These are phyloP conservation scores for Chloroclystis v-ata DNA, from an alignment of 2,888 invertebrate species.

Conservation along the genomic window DNA sequence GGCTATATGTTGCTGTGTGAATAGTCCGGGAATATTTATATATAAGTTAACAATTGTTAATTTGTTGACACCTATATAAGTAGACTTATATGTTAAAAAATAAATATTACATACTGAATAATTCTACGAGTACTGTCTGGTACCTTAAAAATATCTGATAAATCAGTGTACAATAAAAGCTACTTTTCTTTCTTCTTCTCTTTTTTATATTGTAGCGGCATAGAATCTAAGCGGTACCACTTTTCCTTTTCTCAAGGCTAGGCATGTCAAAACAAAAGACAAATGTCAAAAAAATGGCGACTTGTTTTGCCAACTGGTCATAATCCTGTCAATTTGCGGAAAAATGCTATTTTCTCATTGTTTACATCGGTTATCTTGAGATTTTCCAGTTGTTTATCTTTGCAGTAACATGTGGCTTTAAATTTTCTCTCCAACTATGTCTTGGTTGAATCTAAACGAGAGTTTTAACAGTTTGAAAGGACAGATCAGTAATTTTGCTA, in stretches of 20 bases:
- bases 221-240: too few relatives aligned
- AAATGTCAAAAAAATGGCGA: conserved; percentile 34
- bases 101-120: too few relatives aligned
- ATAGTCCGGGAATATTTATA: too few relatives aligned
- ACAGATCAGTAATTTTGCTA: conserved; percentile 91
- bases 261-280: neutral
- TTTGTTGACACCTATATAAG: too few relatives aligned
- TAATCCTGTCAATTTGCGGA: conserved; percentile 60
- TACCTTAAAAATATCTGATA: too few relatives aligned
- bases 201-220: too few relatives aligned
- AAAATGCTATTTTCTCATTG: conserved; percentile 70
- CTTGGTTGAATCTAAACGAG: conserved; percentile 83
- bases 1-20: too few relatives aligned
- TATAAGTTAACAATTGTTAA: too few relatives aligned
- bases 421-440: conserved; percentile 65
- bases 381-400: conserved; percentile 37
- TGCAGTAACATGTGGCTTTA: conserved; percentile 55
- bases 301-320: conserved; percentile 77
- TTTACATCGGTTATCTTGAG: conserved; percentile 51
- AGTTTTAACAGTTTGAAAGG: conserved; percentile 87
- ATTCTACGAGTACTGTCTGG: too few relatives aligned
- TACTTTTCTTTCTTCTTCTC: too few relatives aligned
- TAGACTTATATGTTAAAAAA: too few relatives aligned
- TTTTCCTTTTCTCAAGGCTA: neutral
- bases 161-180: too few relatives aligned